Base-by-base conservation (phyloP, 2,888 invertebrate species). In the Ophioninae sp. region DNA sequence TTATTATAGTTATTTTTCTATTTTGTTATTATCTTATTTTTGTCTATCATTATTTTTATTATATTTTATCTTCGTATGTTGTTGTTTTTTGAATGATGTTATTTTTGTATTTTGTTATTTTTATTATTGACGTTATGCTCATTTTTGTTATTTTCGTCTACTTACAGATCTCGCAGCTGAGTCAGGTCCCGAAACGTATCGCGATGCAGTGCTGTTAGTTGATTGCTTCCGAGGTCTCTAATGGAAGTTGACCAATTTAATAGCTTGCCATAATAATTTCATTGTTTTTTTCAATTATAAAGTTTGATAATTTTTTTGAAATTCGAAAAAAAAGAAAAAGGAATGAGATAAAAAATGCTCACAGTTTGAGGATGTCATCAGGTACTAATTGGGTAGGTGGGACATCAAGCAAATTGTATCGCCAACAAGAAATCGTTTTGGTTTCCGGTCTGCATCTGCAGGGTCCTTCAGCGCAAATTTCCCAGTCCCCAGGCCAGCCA, bases 151-250 rank as follows among this genome's bases (percentile, higher is more conserved):
- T 22, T 20, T 41, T 58, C 2, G 30, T 30, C 51, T 37, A 93
- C 93, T 93, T 88, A 94, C 94, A 94, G 87, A 81, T 94, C 93
- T 59, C 89, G 94, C 5, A 97, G 93, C 37, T 95, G 94, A 5
- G 94, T 93, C 93, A 97, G 94, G 9, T 95, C 95, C 86, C 94
- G 94, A 89, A 97, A 96, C 0, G 95, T 94, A 83, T 95, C 95
- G 90, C 95, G 95, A 91, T 96, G 95, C 71, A 96, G 91, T 0
- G 96, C 95, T 17, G 95, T 94, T 77, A 96, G 91, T 86, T 94
- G 94, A 91, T 97, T 97, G 5, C 95, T 95, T 22, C 96, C 96
- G 82, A 96, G 93, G 89, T 96, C 96, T 79, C 97, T 97, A n/a
- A 13, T 58, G 10, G 51, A 22, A 76, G 22, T 13, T 17, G 0